Percentiles rank a stretch among this genome's conserved stretches.
These are phyloP conservation scores for Narcine bancroftii DNA, from an alignment of 2,113 vertebrate genomes.

Conservation along the genomic window DNA sequence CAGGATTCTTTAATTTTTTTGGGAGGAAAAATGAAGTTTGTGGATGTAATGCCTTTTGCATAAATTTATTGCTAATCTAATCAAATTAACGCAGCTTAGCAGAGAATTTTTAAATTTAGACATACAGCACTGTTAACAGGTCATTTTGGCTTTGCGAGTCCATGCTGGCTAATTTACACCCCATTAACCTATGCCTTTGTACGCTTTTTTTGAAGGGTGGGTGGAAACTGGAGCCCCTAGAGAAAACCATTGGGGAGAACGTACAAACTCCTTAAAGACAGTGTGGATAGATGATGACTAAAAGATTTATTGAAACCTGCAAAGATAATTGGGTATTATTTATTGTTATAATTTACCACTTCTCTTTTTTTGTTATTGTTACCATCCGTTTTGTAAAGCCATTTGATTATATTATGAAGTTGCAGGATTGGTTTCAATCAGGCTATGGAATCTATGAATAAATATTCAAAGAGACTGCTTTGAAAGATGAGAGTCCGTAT, in stretches of 20 bases:
- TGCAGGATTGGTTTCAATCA: not conserved
- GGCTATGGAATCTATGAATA: not conserved
- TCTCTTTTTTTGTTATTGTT: not conserved
- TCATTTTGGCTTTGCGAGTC: no score
- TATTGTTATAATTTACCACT: not conserved
- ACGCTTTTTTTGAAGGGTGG: no score
- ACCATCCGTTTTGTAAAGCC: not conserved
- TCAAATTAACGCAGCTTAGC: no score
- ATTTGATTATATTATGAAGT: not conserved
- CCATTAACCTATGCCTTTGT: no score
- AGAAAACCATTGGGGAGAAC: no score
- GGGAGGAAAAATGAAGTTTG: not conserved
- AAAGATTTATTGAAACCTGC: not conserved
- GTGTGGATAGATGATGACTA: not conserved
- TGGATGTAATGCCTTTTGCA: not conserved
- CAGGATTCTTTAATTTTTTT: not conserved
- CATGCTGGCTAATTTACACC: no score
- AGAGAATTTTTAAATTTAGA: no score
- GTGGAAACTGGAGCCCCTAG: no score
- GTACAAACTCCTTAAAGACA: no score
- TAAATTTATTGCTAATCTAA: slow-evolving; percentile 1
- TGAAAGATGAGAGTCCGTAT: not conserved
- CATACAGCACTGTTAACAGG: no score
- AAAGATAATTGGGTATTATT: not conserved
- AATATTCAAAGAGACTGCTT: not conserved